Percentiles rank a stretch among this genome's conserved stretches.
Evolutionary conservation across 2,888 invertebrate genomes (phyloP).

Genomic region (Ashinkailepas kermadecensis): DNA sequence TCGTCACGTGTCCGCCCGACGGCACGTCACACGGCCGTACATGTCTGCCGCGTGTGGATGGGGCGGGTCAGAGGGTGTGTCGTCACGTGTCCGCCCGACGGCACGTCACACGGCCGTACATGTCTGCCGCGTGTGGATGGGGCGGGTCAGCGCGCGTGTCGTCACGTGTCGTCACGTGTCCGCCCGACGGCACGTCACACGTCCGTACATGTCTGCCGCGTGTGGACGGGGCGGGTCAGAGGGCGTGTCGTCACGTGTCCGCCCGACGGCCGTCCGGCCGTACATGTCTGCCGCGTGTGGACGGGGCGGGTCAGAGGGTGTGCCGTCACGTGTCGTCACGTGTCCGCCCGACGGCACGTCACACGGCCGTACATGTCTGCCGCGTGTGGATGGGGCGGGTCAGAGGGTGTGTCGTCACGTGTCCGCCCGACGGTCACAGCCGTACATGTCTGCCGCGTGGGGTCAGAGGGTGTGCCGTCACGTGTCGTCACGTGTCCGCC

Average conservation of each 20-base stretch:
- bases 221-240: not conserved
- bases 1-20: too few species aligned
- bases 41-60: constrained; percentile 56
- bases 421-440: too few species aligned
- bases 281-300: constrained; percentile 68
- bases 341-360: too few species aligned
- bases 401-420: not conserved
- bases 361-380: constrained; percentile 94
- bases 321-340: too few species aligned
- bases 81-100: too few species aligned
- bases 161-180: too few species aligned
- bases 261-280: constrained; percentile 51
- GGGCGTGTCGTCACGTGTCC: not conserved
- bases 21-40: constrained; percentile 69
- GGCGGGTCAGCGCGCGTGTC: not conserved
- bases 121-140: constrained; percentile 53
- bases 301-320: not conserved
- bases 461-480: not conserved
- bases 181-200: too few species aligned
- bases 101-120: constrained; percentile 76
- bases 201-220: constrained; percentile 81
- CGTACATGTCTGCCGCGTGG: constrained; percentile 74
- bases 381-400: constrained; percentile 23
- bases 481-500: too few species aligned
- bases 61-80: not conserved